Evolutionary conservation across 1,140 invertebrate species (phyloP), one percentile per base, ranked within the genome.

Genomic region (Camponotus vicinus): DNA sequence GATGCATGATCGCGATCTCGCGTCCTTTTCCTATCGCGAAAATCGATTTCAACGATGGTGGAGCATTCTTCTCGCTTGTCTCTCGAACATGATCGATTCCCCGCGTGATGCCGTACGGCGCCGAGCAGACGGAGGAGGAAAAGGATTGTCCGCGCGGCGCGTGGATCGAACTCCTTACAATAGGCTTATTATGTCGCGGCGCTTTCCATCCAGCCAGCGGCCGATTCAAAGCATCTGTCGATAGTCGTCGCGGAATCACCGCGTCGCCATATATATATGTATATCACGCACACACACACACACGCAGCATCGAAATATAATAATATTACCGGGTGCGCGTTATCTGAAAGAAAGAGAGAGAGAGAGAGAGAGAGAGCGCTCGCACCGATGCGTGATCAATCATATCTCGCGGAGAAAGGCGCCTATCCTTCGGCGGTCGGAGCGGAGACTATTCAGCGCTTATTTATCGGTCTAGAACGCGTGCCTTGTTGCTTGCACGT

Each of bases 311-410:
- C 52, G 77, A 66, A 82, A 86, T 83, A 83, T 83, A 83, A 80
- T 84, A 88, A 87, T 85, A 90, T 84, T 89, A 86, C 82, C 21
- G 70, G 71, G 34, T 85, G 70, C 64, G 57, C 71, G 82, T 77
- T 92, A 92, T 92, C 91, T 89, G 61, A 57, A 55, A 27, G 77
- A 70, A 8, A 45, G 9, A 45, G 42, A 45, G 9, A 66, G 37
- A 69, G 78, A 40, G 64, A n/a, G 37, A 37, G 13, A 37, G 63
- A 45, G 63, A n/a, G 61, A 32, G n/a, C 32, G n/a, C n/a, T 11
- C 52, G 71, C 71, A 21, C 88, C 92, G 82, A 92, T 86, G 82
- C 57, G 55, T 84, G 90, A 93, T 92, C 92, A 92, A 92, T 92
- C 91, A 88, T 92, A 92, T 91, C 89, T 92, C 84, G 82, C 55